Base-by-base conservation (phyloP, 2,797 vertebrate species). In the Pseudomugil gertrudae region DNA sequence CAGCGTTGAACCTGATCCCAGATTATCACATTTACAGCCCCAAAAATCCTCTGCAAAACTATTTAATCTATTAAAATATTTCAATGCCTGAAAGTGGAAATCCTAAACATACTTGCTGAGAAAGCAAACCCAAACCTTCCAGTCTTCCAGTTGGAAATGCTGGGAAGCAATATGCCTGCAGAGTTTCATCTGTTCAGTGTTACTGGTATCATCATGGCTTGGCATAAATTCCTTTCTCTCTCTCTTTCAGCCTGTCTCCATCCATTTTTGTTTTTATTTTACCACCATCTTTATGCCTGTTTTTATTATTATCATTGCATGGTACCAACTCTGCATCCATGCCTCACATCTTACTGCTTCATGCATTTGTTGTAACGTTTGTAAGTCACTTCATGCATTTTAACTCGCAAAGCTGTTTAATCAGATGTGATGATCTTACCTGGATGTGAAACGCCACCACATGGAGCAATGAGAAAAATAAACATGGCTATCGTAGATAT, bases 221-320 rank as follows among this genome's bases (percentile, higher is more conserved):
- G 89, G 83, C 86, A 87, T 78, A 77, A 80, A 80, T 85, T 86
- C 86, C 83, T 90, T 82, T 88, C 83, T 87, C 85, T 87, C 88
- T 90, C 88, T 88, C 87, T 89, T 90, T 92, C 86, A 91, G 87
- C 68, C 80, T 90, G 78, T 91, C 75, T 90, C 79, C 84, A 88
- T 89, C 72, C 82, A 87, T 89, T 79, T 83, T 78, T 80, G 83
- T 82, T 2, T 2, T 43, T 43, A 19, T 43, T 43, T 82, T 66
- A 87, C 75, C 79, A 81, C 61, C 84, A 85, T 85, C 80, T 81
- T 73, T 43, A 58, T 89, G 79, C 71, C 68, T 89, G 64, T 86
- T 90, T 81, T 85, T 89, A 81, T 87, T 88, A 77, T 79, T 81
- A 63, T 84, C 84, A 83, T 82, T 81, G 88, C 91, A 90, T 87